phyloP scores from a whole-genome alignment of 2,888 invertebrate genomes.

The Stenolophus ochropezus region DNA sequence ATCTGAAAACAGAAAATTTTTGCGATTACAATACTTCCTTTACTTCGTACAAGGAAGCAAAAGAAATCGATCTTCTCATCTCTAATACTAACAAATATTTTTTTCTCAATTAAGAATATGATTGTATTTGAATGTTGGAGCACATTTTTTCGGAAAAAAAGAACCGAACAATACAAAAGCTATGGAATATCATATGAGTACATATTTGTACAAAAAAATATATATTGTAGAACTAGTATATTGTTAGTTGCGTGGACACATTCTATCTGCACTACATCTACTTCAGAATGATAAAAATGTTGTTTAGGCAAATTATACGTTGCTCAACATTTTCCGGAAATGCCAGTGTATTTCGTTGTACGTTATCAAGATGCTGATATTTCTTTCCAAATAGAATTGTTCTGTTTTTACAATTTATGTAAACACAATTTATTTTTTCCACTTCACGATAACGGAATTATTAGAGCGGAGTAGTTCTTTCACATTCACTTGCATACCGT shows the following conservation, averaged over 20 bases:
- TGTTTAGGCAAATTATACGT: conserved; percentile 15
- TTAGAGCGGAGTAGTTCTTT: background rate
- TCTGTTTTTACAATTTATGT: conserved; percentile 2
- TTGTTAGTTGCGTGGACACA: background rate
- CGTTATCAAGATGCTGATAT: conserved; percentile 13
- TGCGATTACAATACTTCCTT: no score
- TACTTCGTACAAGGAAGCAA: no score
- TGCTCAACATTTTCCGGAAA: conserved; percentile 12
- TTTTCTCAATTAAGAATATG: no score
- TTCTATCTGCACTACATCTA: conserved; percentile 8
- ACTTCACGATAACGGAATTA: background rate
- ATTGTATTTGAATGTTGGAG: no score
- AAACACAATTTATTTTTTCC: background rate
- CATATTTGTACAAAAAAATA: no score
- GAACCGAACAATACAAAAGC: no score
- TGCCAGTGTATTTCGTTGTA: background rate
- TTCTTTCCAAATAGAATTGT: conserved; percentile 18
- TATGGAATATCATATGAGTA: no score
- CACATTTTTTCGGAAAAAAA: no score
- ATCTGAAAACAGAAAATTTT: no score
- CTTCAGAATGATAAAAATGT: conserved; percentile 30
- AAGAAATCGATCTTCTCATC: no score
- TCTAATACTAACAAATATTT: no score
- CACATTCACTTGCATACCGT: background rate
- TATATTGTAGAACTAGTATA: no score